A percentile compares a stretch with the other conserved stretches of the same genome.
Evolutionary conservation across 2,888 invertebrate species (phyloP).

Genomic region (Silvanus unidentatus): DNA sequence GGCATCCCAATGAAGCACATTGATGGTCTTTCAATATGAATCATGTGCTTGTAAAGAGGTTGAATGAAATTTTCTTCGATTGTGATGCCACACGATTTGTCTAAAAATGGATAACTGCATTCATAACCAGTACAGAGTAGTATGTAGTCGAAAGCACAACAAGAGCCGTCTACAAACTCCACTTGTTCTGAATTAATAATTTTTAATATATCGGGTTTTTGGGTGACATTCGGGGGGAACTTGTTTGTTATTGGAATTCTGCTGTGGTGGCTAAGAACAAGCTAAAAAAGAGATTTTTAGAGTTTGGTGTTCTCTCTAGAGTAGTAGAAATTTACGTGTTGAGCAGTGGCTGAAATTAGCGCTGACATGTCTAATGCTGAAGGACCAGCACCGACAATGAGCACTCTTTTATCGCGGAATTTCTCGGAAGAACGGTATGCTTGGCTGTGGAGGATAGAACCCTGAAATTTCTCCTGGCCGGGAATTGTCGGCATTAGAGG

Average conservation of each 20-base stretch:
- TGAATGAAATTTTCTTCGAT: conserved; percentile 59
- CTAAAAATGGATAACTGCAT: conserved; percentile 65
- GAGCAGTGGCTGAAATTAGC: conserved; percentile 60
- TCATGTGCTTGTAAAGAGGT: conserved; percentile 70
- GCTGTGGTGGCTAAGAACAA: conserved; percentile 66
- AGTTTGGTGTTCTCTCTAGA: no score
- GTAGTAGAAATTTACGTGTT: conserved; percentile 45
- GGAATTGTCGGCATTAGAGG: conserved; percentile 65
- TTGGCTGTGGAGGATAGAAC: conserved; percentile 67
- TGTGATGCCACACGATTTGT: conserved; percentile 55
- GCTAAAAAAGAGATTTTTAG: conserved; percentile 35
- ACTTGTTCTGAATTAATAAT: conserved; percentile 32
- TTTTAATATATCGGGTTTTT: conserved; percentile 54
- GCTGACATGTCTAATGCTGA: conserved; percentile 76
- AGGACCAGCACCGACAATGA: conserved; percentile 81
- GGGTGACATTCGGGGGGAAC: conserved; percentile 61
- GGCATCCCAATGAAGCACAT: conserved; percentile 73
- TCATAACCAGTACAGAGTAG: conserved; percentile 77
- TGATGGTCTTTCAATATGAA: conserved; percentile 68
- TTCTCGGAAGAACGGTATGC: conserved; percentile 70
- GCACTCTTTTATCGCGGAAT: conserved; percentile 61
- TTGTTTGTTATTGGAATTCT: conserved; percentile 56
- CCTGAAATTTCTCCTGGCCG: conserved; percentile 60
- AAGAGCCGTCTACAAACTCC: conserved; percentile 61
- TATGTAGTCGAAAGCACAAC: conserved; percentile 60